Conservation (phyloP, 2,888 invertebrate species). For the Drosophila falleni region DNA sequence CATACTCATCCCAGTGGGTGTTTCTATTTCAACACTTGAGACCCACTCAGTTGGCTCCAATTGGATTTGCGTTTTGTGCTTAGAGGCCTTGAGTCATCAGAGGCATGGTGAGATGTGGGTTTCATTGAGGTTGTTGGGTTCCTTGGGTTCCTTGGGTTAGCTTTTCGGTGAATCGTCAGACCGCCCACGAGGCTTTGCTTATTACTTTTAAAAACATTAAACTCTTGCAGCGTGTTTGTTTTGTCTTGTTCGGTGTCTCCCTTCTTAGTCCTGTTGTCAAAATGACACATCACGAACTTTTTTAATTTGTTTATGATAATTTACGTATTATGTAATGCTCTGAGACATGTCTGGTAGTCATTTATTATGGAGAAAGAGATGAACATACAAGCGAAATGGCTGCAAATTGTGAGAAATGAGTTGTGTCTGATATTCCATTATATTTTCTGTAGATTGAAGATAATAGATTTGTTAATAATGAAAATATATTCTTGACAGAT, state of each 20-base stretch:
- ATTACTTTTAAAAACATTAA: conserved; percentile 72
- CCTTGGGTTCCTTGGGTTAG: conserved; percentile 32
- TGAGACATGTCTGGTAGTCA: conserved; percentile 58
- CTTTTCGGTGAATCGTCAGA: conserved; percentile 49
- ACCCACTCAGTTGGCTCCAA: conserved; percentile 59
- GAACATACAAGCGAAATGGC: conserved; percentile 1
- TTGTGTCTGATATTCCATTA: background rate
- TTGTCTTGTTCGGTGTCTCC: conserved; percentile 9
- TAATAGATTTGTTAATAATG: conserved; percentile 2
- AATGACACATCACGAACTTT: conserved; percentile 79
- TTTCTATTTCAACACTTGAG: conserved; percentile 74
- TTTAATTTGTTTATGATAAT: conserved; percentile 85
- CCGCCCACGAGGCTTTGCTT: conserved; percentile 76
- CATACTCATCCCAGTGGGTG: conserved; percentile 68
- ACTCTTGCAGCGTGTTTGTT: conserved; percentile 43
- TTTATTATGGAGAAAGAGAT: conserved; percentile 51
- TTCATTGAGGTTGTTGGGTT: conserved; percentile 12
- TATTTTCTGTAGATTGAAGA: background rate
- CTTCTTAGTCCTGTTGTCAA: conserved; percentile 49
- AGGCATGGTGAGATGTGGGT: background rate
- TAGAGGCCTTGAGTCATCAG: conserved; percentile 42
- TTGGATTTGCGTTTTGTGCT: conserved; percentile 64
- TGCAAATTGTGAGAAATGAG: conserved; percentile 4
- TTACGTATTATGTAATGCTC: conserved; percentile 67
- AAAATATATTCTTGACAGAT: background rate